Evolutionary conservation across 2,113 vertebrate genomes (phyloP), one percentile per base, ranked within the genome.

Genomic region (Perca fluviatilis): DNA sequence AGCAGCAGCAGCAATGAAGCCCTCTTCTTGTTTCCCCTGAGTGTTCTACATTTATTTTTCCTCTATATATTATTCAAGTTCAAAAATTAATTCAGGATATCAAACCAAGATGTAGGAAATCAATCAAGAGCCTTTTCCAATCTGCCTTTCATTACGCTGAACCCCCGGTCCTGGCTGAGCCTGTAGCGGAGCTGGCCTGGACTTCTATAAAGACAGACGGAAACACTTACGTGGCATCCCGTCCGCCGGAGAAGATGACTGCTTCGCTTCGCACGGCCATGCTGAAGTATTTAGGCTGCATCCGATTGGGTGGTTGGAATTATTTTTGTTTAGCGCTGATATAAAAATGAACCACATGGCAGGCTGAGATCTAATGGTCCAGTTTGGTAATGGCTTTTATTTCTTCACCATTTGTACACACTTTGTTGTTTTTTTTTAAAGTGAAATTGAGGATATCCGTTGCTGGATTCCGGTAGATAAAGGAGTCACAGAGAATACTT

Each of bases 61-160:
- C 94, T 95, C 93, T 92, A 96, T 95, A 95, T 95, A 95, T 96
- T 95, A 95, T 96, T 95, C 95, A 95, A 93, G 93, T 95, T 93
- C 91, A 92, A 95, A 93, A 95, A 96, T 96, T 95, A 95, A 95
- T 95, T 96, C 95, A 95, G 95, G 95, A 96, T 95, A 96, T 96
- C 93, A 95, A 95, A 95, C 93, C 95, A 96, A 96, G 95, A 96
- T 96, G 95, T 94, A 93, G 94, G 94, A 96, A 96, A 95, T 95
- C 92, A 94, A 95, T 95, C 95, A 92, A 94, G 93, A 91, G 85
- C 87, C 88, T 81, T 86, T 93, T 90, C 86, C 89, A 85, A 82
- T 89, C 93, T 96, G 95, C 82, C 86, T 95, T 94, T 93, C 92
- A 95, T 96, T 95, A 94, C 33, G 30, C 74, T 66, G 50, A 90